Percentiles rank a stretch among this genome's conserved stretches.
Evolutionary conservation across 2,888 invertebrate species (phyloP).

Genomic region (Tineola bisselliella): DNA sequence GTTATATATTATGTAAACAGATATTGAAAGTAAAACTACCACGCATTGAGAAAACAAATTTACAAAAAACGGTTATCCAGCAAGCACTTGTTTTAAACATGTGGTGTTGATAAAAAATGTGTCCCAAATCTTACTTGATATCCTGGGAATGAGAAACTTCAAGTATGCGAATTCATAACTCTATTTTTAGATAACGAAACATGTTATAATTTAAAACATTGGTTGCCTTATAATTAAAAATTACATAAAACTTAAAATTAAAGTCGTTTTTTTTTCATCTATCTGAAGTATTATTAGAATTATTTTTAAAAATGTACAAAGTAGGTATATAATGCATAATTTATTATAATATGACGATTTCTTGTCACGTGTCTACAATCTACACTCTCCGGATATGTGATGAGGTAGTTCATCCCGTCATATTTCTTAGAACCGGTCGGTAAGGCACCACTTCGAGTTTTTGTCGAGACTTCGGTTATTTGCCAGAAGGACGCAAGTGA

Average conservation of each 20-base stretch:
- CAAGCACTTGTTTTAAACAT: background rate
- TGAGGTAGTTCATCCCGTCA: constrained; percentile 27
- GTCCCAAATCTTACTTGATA: background rate
- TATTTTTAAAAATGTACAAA: too few relatives aligned
- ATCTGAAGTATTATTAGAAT: too few relatives aligned
- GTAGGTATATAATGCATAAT: too few relatives aligned
- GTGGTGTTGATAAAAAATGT: background rate
- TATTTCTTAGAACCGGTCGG: constrained; percentile 52
- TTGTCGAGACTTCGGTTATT: background rate
- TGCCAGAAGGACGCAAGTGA: background rate
- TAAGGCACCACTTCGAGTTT: constrained; percentile 26
- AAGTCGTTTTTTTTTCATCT: too few relatives aligned
- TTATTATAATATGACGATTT: background rate
- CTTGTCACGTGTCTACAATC: background rate
- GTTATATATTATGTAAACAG: background rate
- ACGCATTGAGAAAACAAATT: background rate
- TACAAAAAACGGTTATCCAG: background rate
- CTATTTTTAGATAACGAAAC: too few relatives aligned
- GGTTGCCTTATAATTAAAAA: too few relatives aligned
- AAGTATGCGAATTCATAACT: too few relatives aligned
- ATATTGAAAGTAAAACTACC: background rate
- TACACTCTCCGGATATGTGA: background rate
- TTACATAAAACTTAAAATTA: too few relatives aligned
- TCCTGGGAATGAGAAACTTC: background rate
- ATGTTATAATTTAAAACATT: too few relatives aligned